Evolutionary conservation across 2,113 vertebrate species (phyloP).

Genomic region (Maccullochella peelii): DNA sequence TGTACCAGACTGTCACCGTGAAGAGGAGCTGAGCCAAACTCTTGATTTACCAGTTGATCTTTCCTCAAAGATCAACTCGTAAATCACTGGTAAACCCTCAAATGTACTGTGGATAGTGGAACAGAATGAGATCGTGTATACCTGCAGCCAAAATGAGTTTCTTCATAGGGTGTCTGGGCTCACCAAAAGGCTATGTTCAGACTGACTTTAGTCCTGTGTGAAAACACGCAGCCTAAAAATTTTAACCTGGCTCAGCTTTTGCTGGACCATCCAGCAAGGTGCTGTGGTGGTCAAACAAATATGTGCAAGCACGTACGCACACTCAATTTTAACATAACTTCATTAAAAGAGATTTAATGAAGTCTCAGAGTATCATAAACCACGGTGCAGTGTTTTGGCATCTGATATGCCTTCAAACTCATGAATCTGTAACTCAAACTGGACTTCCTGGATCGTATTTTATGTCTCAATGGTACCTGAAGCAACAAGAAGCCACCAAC

Average conservation of each 20-base stretch:
- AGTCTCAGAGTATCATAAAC: no score
- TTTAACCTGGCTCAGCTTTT: neutral
- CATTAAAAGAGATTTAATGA: no score
- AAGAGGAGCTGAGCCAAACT: slow-evolving; percentile 17
- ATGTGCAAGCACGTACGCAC: neutral
- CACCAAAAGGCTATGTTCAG: neutral
- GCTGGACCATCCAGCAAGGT: neutral
- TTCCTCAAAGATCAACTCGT: no score
- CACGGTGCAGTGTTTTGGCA: neutral
- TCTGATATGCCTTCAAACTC: neutral
- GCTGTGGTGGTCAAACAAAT: neutral
- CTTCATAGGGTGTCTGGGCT: neutral
- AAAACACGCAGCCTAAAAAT: neutral
- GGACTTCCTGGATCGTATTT: neutral
- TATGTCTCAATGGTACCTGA: neutral
- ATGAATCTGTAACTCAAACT: neutral
- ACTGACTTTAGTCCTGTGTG: neutral
- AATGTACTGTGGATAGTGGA: slow-evolving; percentile 11
- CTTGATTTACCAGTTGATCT: slow-evolving; percentile 10
- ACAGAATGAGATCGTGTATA: neutral
- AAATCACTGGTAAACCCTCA: no score
- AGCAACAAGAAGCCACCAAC: neutral
- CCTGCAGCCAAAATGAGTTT: slow-evolving; percentile 3
- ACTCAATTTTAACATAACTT: neutral
- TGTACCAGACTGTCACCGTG: neutral